Evolutionary conservation across 2,888 invertebrate genomes (phyloP).

Genomic region (Lagria hirta): DNA sequence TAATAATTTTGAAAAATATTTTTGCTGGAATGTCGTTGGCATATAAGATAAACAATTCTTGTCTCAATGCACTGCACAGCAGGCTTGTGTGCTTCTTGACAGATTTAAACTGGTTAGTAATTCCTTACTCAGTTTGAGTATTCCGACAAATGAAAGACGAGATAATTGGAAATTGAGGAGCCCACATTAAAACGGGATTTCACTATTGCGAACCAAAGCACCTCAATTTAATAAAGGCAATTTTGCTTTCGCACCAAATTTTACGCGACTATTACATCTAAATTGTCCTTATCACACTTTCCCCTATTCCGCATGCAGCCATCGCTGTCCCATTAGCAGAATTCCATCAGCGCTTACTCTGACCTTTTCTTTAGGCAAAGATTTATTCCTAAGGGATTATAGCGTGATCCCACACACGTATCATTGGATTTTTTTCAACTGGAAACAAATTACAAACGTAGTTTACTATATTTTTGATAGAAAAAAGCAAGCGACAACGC

Average conservation of each 20-base stretch:
- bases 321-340: constrained; percentile 13
- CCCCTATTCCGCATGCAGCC: constrained; percentile 16
- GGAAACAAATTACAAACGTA: too few relatives aligned
- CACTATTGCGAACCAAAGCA: constrained; percentile 7
- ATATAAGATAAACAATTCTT: constrained; percentile 18
- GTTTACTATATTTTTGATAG: too few relatives aligned
- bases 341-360: constrained; percentile 13
- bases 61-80: constrained; percentile 11
- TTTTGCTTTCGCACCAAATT: constrained; percentile 14
- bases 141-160: constrained; percentile 22
- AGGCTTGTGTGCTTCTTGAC: constrained; percentile 11
- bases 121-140: constrained; percentile 22
- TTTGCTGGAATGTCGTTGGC: constrained; percentile 14
- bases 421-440: too few relatives aligned
- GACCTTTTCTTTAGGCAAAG: constrained; percentile 13
- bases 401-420: too few relatives aligned
- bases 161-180: constrained; percentile 24
- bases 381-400: constrained; percentile 17
- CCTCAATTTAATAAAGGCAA: constrained; percentile 17
- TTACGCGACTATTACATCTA: constrained; percentile 9
- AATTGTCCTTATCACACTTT: constrained; percentile 20
- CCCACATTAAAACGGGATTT: constrained; percentile 16
- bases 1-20: too few relatives aligned
- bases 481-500: too few relatives aligned
- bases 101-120: constrained; percentile 23